Evolutionary conservation across 1,140 invertebrate genomes (phyloP).

Genomic region (Schlechtendalia chinensis): DNA sequence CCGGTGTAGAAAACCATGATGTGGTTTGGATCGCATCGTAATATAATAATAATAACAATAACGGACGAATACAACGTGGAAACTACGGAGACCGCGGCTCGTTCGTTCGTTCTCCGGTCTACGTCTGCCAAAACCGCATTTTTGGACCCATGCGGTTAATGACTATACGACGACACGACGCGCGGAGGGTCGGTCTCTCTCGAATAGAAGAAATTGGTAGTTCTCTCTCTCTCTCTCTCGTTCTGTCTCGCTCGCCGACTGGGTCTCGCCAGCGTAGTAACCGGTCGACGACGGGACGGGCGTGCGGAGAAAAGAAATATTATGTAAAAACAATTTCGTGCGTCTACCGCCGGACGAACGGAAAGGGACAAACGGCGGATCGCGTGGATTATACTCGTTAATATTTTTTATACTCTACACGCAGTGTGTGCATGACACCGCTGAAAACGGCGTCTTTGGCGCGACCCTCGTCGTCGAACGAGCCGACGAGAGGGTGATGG

Average conservation of each 20-base stretch:
- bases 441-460: background rate
- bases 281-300: background rate
- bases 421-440: background rate
- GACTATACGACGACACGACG: no score
- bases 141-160: conserved; percentile 46
- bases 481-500: background rate
- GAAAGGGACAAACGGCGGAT: no score
- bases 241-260: no score
- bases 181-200: conserved; percentile 14
- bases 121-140: conserved; percentile 42
- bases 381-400: background rate
- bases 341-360: no score
- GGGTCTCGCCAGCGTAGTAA: background rate
- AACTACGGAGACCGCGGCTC: background rate
- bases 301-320: background rate
- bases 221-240: background rate
- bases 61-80: background rate
- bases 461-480: background rate
- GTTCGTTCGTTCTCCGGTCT: background rate
- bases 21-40: background rate
- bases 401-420: background rate
- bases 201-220: conserved; percentile 10
- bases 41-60: background rate
- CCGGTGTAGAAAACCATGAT: background rate
- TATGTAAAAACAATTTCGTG: conserved; percentile 20